These are phyloP conservation scores for Rhinogobius similis DNA, from an alignment of 2,113 vertebrate species.

Conservation along the genomic window DNA sequence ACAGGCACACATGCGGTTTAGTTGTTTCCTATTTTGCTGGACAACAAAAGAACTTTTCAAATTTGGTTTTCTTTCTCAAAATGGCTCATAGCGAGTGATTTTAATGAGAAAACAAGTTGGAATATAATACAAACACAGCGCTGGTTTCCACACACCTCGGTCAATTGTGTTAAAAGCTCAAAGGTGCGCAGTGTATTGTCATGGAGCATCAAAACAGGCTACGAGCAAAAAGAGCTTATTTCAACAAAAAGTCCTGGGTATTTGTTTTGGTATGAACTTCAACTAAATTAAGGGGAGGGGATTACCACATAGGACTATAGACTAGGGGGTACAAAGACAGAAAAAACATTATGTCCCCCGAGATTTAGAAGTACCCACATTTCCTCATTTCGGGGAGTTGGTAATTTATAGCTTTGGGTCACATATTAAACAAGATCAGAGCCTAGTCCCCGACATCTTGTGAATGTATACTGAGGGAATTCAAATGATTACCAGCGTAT, in stretches of 20 bases:
- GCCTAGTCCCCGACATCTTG: conserved; percentile 73
- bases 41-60: conserved; percentile 44
- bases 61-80: conserved; percentile 45
- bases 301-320: conserved; percentile 35
- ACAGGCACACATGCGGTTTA: conserved; percentile 35
- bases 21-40: conserved; percentile 35
- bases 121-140: conserved; percentile 46
- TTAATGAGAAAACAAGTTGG: conserved; percentile 70
- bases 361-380: conserved; percentile 71
- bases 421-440: conserved; percentile 80
- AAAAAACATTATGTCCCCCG: conserved; percentile 54
- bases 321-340: conserved; percentile 33
- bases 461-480: conserved; percentile 73
- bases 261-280: conserved; percentile 68
- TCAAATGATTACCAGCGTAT: conserved; percentile 74
- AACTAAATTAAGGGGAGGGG: conserved; percentile 66
- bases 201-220: conserved; percentile 51
- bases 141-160: conserved; percentile 51
- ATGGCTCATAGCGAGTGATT: conserved; percentile 72
- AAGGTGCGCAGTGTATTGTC: conserved; percentile 36
- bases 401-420: conserved; percentile 80
- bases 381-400: conserved; percentile 75
- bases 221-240: conserved; percentile 60
- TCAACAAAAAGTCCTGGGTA: conserved; percentile 60
- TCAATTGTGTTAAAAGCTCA: conserved; percentile 51